Evolutionary conservation across 2,888 invertebrate species (phyloP).

Genomic region (Trilocha varians): DNA sequence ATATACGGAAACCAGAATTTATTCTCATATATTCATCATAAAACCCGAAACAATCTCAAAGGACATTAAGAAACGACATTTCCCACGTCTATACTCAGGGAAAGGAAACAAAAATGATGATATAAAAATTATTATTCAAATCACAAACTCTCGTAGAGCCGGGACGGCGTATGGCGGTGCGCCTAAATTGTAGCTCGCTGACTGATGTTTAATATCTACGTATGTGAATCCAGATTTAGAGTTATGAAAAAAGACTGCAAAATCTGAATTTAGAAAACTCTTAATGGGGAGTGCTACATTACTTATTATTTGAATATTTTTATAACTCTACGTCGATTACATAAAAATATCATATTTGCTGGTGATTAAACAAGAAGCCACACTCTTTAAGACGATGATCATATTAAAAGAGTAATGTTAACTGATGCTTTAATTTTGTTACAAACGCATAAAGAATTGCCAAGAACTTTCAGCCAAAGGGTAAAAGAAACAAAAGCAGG

Average conservation of each 20-base stretch:
- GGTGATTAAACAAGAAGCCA: too few relatives aligned
- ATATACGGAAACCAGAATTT: background rate
- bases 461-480: background rate
- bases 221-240: background rate
- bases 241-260: too few relatives aligned
- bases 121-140: slow-evolving; percentile 70
- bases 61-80: slow-evolving; percentile 58
- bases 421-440: background rate
- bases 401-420: background rate
- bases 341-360: too few relatives aligned
- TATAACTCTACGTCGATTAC: too few relatives aligned
- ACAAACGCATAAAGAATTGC: background rate
- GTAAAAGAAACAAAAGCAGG: slow-evolving; percentile 5
- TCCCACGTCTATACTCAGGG: slow-evolving; percentile 61
- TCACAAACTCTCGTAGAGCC: slow-evolving; percentile 51
- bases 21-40: slow-evolving; percentile 14
- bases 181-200: slow-evolving; percentile 63
- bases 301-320: too few relatives aligned
- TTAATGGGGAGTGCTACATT: too few relatives aligned
- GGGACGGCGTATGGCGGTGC: slow-evolving; percentile 54
- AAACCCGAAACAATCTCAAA: slow-evolving; percentile 38
- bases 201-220: slow-evolving; percentile 37
- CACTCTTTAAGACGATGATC: too few relatives aligned
- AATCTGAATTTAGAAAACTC: too few relatives aligned
- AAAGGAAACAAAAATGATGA: slow-evolving; percentile 68